Percentiles rank a stretch among this genome's conserved stretches.
phyloP scores from a whole-genome alignment of 2,797 vertebrate species.

The Masticophis lateralis region DNA sequence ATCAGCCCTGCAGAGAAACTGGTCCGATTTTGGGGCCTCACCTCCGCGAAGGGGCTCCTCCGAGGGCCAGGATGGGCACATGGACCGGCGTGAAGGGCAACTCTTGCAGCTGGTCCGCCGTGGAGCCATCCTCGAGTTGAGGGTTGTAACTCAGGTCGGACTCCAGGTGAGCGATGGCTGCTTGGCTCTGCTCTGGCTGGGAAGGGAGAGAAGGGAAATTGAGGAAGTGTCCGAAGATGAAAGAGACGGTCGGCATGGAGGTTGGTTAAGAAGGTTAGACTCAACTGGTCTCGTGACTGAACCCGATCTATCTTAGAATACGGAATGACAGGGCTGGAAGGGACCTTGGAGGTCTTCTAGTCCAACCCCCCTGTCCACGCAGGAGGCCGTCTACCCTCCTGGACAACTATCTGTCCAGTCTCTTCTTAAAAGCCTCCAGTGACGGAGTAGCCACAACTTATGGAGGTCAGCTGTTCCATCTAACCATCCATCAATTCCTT shows the following conservation, averaged over 20 bases:
- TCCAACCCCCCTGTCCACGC: too few relatives aligned
- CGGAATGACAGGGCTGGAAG: too few relatives aligned
- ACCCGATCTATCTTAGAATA: neutral
- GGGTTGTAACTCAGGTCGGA: slow-evolving; percentile 65
- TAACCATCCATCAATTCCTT: too few relatives aligned
- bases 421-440: too few relatives aligned
- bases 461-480: too few relatives aligned
- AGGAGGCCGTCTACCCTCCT: too few relatives aligned
- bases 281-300: neutral
- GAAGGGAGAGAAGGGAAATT: neutral
- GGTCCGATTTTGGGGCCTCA: slow-evolving; percentile 63
- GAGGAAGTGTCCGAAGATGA: neutral
- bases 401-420: too few relatives aligned
- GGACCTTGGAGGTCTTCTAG: too few relatives aligned
- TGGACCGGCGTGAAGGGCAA: slow-evolving; percentile 86
- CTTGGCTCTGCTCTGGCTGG: slow-evolving; percentile 19
- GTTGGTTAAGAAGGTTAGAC: neutral
- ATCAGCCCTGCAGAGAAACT: too few relatives aligned
- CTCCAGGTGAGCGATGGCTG: slow-evolving; percentile 83
- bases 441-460: too few relatives aligned
- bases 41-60: slow-evolving; percentile 79
- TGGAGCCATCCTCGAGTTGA: neutral
- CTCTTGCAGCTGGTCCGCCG: slow-evolving; percentile 74
- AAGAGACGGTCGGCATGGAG: too few relatives aligned
- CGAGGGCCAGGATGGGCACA: slow-evolving; percentile 79